Evolutionary conservation across 2,113 vertebrate species (phyloP), one percentile per base, ranked within the genome.

Genomic region (Festucalex cinctus): DNA sequence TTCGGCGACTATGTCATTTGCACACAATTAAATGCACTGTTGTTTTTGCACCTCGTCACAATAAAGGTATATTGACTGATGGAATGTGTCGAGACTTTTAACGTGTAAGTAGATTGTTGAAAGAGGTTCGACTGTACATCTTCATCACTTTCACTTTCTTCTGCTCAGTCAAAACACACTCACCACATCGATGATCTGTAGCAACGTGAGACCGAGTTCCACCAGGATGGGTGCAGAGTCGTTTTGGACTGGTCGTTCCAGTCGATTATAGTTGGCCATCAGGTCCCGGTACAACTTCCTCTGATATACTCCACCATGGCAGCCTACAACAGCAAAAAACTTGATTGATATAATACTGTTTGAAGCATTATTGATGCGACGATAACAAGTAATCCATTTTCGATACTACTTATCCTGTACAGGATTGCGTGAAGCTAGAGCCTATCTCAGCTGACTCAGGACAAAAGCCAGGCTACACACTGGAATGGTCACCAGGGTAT

Each of bases 151-250:
- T 59, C 6, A 3, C 13, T 41, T 22, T 14, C 28, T 61, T 9
- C 16, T 20, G 20, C 14, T 22, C 41, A 67, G 24, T 39, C 13
- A 46, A 9, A n/a, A 64, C 37, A 36, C 63, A 91, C 93, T 92
- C 83, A 95, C 94, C 92, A 95, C 93, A 0, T 96, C 94, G 39
- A 95, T 95, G 78, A 96, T 96, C 73, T 96, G 94, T n/a, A 95
- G 90, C 81, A 96, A 83, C 0, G 94, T 95, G 73, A 96, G 83
- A 58, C 94, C 94, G 5, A 95, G 93, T 36, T 94, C 93, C 0
- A 96, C 95, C 39, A 94, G 73, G 0, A 96, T 88, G 0, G 94
- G 88, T 0, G 94, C 90, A 0, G 94, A 96, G 70, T 96, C 94
- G 2, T 96, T 96, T 41, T 89, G 70, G 6, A 96, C 94, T 0